These are phyloP conservation scores for zebrafish (Danio rerio) DNA, from an alignment of 2,113 vertebrate species.

Conservation along the genomic window DNA sequence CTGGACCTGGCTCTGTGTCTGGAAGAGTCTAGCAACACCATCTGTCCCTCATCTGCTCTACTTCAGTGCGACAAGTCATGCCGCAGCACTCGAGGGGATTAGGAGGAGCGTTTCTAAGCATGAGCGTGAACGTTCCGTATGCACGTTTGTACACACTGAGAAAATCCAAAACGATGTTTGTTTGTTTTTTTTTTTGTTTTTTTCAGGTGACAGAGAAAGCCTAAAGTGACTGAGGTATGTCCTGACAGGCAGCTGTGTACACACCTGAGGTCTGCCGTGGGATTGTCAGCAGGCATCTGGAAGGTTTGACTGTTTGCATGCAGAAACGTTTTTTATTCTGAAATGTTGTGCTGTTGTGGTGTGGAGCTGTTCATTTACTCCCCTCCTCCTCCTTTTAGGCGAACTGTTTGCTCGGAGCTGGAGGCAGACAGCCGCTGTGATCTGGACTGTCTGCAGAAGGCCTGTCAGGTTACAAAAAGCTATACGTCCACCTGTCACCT, in stretches of 20 bases:
- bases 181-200: neutral
- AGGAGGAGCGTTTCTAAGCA: neutral
- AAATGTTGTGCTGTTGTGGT: neutral
- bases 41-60: constrained; percentile 66
- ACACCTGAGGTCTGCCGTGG: constrained; percentile 47
- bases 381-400: constrained; percentile 10
- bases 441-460: constrained; percentile 28
- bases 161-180: constrained; percentile 1
- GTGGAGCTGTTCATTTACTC: neutral
- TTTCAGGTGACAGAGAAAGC: constrained; percentile 13
- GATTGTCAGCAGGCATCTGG: constrained; percentile 46
- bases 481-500: constrained; percentile 53
- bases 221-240: constrained; percentile 22
- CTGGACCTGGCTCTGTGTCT: constrained; percentile 12
- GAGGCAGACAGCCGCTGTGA: constrained; percentile 12
- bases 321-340: constrained; percentile 12
- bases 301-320: constrained; percentile 29
- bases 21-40: constrained; percentile 56
- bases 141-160: constrained; percentile 28
- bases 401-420: constrained; percentile 13
- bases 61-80: constrained; percentile 42
- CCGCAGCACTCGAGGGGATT: neutral
- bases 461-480: constrained; percentile 52
- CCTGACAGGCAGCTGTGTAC: constrained; percentile 48
- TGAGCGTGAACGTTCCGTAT: constrained; percentile 1